Evolutionary conservation across 2,888 invertebrate genomes (phyloP).

Genomic region (Napeogenes inachia): DNA sequence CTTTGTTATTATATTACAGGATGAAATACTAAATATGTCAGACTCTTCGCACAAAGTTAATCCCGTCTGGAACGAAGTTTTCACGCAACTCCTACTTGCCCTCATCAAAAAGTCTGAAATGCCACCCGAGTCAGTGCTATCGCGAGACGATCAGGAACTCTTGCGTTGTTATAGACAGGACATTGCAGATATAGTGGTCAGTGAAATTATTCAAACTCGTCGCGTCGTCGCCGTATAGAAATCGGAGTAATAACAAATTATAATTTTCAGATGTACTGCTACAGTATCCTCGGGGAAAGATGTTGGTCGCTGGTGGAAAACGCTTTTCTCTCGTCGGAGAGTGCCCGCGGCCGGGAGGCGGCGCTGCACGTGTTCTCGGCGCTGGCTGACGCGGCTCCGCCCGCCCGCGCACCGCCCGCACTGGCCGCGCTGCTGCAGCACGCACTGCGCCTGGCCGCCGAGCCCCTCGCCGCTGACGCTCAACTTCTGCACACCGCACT

Average conservation of each 20-base stretch:
- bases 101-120: constrained; percentile 88
- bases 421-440: constrained; percentile 51
- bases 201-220: background rate
- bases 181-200: constrained; percentile 87
- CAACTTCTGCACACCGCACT: constrained; percentile 82
- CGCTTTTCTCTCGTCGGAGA: constrained; percentile 65
- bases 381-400: constrained; percentile 70
- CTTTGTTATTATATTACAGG: constrained; percentile 55
- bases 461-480: constrained; percentile 58
- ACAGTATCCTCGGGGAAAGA: constrained; percentile 85
- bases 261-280: constrained; percentile 85
- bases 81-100: constrained; percentile 85
- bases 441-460: constrained; percentile 45
- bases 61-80: constrained; percentile 84
- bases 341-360: constrained; percentile 71
- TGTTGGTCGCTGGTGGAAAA: constrained; percentile 83
- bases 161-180: constrained; percentile 93
- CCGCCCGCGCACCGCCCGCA: constrained; percentile 63
- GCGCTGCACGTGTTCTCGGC: constrained; percentile 75
- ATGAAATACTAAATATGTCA: constrained; percentile 77
- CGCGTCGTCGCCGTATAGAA: too few relatives aligned
- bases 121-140: constrained; percentile 80
- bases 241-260: too few relatives aligned
- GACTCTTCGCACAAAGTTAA: constrained; percentile 52
- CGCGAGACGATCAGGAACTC: constrained; percentile 88